phyloP scores from a whole-genome alignment of 2,888 invertebrate genomes.

The Agrilus biguttatus region DNA sequence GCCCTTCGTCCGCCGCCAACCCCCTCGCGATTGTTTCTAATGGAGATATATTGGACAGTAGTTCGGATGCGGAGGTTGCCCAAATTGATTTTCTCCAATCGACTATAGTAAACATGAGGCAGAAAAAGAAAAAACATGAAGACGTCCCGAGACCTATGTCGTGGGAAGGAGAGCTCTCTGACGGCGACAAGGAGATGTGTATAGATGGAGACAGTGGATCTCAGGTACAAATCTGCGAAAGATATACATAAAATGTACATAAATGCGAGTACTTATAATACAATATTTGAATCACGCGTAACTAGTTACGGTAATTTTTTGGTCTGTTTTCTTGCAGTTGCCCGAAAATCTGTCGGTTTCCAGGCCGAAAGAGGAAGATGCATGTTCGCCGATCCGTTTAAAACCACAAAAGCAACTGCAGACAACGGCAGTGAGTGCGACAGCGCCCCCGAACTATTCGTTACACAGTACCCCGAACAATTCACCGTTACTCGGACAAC shows the following conservation, averaged over 20 bases:
- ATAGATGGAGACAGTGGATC: constrained; percentile 21
- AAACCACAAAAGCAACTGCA: too few relatives aligned
- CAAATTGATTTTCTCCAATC: constrained; percentile 54
- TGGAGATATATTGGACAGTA: constrained; percentile 42
- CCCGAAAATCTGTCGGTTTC: constrained; percentile 27
- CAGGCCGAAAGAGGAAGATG: constrained; percentile 17
- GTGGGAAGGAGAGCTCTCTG: constrained; percentile 87
- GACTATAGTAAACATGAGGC: constrained; percentile 25
- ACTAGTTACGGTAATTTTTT: background rate
- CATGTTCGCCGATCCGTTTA: constrained; percentile 10
- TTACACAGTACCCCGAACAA: constrained; percentile 48
- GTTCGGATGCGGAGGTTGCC: constrained; percentile 66
- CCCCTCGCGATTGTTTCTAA: constrained; percentile 13
- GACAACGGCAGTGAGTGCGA: constrained; percentile 6
- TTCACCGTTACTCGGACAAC: constrained; percentile 53
- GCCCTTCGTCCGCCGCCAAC: constrained; percentile 15
- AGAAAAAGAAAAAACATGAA: constrained; percentile 25
- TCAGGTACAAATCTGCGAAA: constrained; percentile 8
- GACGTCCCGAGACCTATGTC: constrained; percentile 68
- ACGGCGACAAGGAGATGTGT: constrained; percentile 27
- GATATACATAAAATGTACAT: background rate
- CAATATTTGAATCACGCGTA: background rate
- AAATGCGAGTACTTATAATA: background rate
- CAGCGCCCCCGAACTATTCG: constrained; percentile 32
- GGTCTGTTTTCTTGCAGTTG: constrained; percentile 15